Evolutionary conservation across 2,888 invertebrate species (phyloP), one percentile per base, ranked within the genome.

Genomic region (Rhagophthalmus giganteus): DNA sequence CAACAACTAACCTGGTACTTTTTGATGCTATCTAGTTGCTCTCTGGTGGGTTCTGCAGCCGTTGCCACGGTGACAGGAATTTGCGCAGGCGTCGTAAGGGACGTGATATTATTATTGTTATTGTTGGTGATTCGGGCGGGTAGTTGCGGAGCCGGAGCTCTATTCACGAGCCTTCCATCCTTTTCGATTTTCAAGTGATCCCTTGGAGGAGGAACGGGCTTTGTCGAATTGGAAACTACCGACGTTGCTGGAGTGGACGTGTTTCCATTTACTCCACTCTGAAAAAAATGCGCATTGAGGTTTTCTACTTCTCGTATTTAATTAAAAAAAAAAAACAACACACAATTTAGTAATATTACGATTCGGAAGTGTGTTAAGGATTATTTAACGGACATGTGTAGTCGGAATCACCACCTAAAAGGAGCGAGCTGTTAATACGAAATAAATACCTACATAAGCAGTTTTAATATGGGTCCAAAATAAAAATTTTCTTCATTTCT

Each of bases 11-110:
- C 93, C 87, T 93, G 92, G 75, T 93, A 94, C 74, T 93, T 93
- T 69, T 87, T 87, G 73, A 95, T 92, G 74, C 91, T 90, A 70
- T 93, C 91, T 75, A 94, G 79, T 76, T 94, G 92, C 67, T 95
- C 93, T 69, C 87, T 82, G 55, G 90, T 90, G 61, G 90, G 88
- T 62, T 85, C 80, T 41, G 78, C 74, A 2, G 77, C 73, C 1
- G 80, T 78, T 13, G 76, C 81, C 45, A 78, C 79, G 42, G 76
- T 73, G 33, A 71, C 27, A n/a, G n/a, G n/a, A n/a, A n/a, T n/a
- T 68, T 7, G 76, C 78, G 63, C 12, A 3, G 64, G 48, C 8
- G 62, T 41, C 8, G 61, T 35, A 14, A 61, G 53, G n/a, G 59
- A 45, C 9, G 63, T 55, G 40, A 61, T 55, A 34, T 57, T 66